Conservation (phyloP, 1,140 invertebrate genomes). For the Hyposmocoma kahamanoa region DNA sequence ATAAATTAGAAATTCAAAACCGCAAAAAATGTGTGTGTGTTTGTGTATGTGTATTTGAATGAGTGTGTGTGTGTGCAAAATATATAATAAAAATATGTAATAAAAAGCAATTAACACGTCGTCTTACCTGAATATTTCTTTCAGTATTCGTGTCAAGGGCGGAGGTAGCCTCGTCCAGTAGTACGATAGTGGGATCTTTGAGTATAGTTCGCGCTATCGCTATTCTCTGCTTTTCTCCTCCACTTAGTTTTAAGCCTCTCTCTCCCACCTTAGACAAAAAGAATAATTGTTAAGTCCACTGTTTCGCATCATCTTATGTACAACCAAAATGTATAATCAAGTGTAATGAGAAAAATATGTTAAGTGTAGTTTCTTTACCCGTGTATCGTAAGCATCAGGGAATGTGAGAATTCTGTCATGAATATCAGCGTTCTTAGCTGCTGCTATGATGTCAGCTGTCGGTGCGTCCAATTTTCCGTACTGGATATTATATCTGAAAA, state of each 20-base stretch:
- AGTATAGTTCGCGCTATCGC: constrained; percentile 93
- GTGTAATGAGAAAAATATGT: constrained; percentile 4
- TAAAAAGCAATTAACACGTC: neutral
- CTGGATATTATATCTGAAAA: constrained; percentile 91
- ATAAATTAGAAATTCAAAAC: too few species aligned
- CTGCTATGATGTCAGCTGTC: constrained; percentile 89
- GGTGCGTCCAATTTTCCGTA: constrained; percentile 89
- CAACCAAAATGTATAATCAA: neutral
- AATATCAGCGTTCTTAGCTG: constrained; percentile 94
- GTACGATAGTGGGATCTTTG: constrained; percentile 89
- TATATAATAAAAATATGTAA: neutral
- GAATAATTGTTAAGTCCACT: too few species aligned
- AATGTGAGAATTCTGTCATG: constrained; percentile 93
- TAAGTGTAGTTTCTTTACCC: constrained; percentile 67
- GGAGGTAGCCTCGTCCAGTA: constrained; percentile 93
- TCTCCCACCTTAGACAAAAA: constrained; percentile 79
- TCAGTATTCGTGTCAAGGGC: constrained; percentile 90
- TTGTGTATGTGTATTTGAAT: neutral
- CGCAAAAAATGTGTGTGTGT: too few species aligned
- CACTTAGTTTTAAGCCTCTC: constrained; percentile 85
- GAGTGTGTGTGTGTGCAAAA: neutral
- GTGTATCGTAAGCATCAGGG: constrained; percentile 90
- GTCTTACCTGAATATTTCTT: constrained; percentile 82
- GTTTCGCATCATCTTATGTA: neutral
- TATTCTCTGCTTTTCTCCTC: constrained; percentile 95